Percentiles rank a stretch among this genome's conserved stretches.
These are phyloP conservation scores for Megaceryle maxima DNA, from an alignment of 2,113 vertebrate species.

Conservation along the genomic window DNA sequence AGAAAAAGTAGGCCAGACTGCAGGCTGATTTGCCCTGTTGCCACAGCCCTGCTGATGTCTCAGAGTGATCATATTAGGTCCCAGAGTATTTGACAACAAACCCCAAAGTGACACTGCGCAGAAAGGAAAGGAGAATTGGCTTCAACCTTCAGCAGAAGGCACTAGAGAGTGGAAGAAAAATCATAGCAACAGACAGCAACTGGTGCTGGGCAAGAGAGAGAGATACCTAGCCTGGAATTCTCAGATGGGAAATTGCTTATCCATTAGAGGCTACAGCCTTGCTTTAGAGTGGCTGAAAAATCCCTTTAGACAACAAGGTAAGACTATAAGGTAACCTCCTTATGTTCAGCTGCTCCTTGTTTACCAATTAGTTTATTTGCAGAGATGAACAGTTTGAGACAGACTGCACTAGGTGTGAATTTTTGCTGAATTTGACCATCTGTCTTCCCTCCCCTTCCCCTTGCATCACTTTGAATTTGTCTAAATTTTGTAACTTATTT, in stretches of 20 bases:
- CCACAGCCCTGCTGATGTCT: not conserved
- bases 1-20: not conserved
- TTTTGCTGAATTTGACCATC: constrained; percentile 1
- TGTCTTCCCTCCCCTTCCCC: not conserved
- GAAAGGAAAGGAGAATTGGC: not conserved
- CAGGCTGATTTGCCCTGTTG: not conserved
- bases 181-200: not conserved
- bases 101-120: not conserved
- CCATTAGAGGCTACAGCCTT: not conserved
- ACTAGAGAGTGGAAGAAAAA: not conserved
- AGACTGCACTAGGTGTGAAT: constrained; percentile 15
- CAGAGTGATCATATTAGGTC: not conserved
- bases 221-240: not conserved
- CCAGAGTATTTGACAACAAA: not conserved
- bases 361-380: constrained; percentile 15
- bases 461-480: not conserved
- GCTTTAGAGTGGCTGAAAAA: not conserved
- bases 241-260: not conserved
- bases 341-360: not conserved
- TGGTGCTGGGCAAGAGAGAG: not conserved
- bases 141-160: not conserved
- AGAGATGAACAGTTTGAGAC: constrained; percentile 7
- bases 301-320: not conserved
- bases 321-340: not conserved
- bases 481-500: not conserved